These are phyloP conservation scores for Amphipyra berbera DNA, from an alignment of 2,888 invertebrate species.

Conservation along the genomic window DNA sequence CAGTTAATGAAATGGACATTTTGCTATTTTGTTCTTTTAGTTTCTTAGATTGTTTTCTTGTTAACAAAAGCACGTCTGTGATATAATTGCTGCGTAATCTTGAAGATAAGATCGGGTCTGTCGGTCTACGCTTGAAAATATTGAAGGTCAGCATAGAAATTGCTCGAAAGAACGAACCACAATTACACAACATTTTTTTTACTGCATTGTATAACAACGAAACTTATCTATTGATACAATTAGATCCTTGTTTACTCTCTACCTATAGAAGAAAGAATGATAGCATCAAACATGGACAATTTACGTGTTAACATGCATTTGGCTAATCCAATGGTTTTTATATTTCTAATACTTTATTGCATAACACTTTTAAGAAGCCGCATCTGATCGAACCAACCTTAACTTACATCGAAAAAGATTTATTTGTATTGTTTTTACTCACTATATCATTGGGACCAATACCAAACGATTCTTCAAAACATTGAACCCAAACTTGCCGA, in stretches of 20 bases:
- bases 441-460: neutral
- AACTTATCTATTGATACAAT: slow-evolving; percentile 44
- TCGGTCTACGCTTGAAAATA: slow-evolving; percentile 36
- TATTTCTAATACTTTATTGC: neutral
- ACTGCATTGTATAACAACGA: slow-evolving; percentile 24
- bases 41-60: slow-evolving; percentile 16
- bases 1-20: slow-evolving; percentile 42
- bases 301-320: neutral
- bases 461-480: neutral
- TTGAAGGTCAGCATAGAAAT: slow-evolving; percentile 44
- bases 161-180: slow-evolving; percentile 17
- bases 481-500: neutral
- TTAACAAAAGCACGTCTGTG: slow-evolving; percentile 39
- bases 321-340: neutral
- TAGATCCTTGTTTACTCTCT: slow-evolving; percentile 40
- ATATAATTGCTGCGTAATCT: slow-evolving; percentile 47
- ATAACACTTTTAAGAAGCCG: no score
- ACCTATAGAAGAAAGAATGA: slow-evolving; percentile 17
- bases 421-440: neutral
- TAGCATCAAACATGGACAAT: slow-evolving; percentile 33
- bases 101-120: slow-evolving; percentile 43
- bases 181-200: slow-evolving; percentile 47
- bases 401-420: no score
- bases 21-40: slow-evolving; percentile 25
- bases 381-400: no score